These are phyloP conservation scores for Rambutsinella grinnellia DNA, from an alignment of 2,888 invertebrate species.

Conservation along the genomic window DNA sequence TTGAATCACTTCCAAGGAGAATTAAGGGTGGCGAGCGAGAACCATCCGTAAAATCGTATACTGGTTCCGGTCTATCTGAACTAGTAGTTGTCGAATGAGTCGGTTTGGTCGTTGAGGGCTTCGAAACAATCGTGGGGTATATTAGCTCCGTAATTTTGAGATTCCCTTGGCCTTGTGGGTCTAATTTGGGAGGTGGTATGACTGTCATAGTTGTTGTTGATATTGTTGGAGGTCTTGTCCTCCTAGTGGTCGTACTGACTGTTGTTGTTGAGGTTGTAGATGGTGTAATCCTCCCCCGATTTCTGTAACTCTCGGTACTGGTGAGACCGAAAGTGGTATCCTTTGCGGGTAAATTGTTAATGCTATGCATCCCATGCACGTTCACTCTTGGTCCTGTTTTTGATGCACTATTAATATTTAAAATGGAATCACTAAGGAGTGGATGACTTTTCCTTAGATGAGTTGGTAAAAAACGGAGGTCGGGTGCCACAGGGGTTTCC, in stretches of 20 bases:
- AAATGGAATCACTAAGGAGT: constrained; percentile 43
- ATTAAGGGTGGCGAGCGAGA: constrained; percentile 30
- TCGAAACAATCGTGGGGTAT: constrained; percentile 21
- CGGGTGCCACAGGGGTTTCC: constrained; percentile 54
- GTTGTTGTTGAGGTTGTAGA: constrained; percentile 9
- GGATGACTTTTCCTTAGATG: constrained; percentile 57
- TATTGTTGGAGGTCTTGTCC: not conserved
- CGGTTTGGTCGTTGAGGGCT: not conserved
- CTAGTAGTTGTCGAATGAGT: not conserved
- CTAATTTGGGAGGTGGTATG: not conserved
- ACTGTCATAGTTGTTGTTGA: not conserved
- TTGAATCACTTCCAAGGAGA: constrained; percentile 28
- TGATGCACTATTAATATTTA: constrained; percentile 9
- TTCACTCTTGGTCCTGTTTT: constrained; percentile 39
- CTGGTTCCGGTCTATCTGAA: not conserved
- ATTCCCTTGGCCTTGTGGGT: constrained; percentile 4
- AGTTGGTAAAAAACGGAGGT: constrained; percentile 47
- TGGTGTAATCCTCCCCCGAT: not conserved
- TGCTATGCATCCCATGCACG: constrained; percentile 20
- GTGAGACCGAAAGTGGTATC: not conserved
- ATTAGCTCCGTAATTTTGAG: constrained; percentile 39
- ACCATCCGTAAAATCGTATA: not conserved
- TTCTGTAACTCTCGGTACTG: not conserved
- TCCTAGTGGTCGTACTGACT: constrained; percentile 4
- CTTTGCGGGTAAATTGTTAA: not conserved